These are phyloP conservation scores for Nipponia nippon DNA, from an alignment of 2,113 vertebrate genomes.

Conservation along the genomic window DNA sequence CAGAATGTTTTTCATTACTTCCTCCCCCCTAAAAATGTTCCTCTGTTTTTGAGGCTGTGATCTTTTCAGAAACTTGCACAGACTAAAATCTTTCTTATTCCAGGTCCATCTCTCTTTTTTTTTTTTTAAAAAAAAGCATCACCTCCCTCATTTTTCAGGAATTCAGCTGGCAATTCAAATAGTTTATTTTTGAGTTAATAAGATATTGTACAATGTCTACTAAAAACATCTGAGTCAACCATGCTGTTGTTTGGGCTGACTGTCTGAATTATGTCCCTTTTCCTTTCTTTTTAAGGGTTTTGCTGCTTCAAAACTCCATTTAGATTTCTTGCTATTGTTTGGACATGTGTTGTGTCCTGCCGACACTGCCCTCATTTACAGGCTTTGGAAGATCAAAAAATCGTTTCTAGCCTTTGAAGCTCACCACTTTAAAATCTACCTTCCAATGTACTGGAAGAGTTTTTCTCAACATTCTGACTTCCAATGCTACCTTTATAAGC, in stretches of 20 bases:
- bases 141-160: not conserved
- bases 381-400: constrained; percentile 27
- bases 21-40: constrained; percentile 11
- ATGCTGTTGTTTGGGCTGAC: not conserved
- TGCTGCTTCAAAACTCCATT: not conserved
- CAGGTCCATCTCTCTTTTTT: not conserved
- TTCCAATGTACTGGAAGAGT: not conserved
- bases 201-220: not conserved
- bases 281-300: not conserved
- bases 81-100: not conserved
- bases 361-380: not conserved
- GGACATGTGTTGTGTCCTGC: not conserved
- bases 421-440: not conserved
- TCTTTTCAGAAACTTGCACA: not conserved
- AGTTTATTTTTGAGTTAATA: not conserved
- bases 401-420: constrained; percentile 11
- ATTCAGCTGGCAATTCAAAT: not conserved
- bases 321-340: not conserved
- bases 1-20: constrained; percentile 26
- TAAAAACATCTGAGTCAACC: not conserved
- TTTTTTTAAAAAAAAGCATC: not conserved
- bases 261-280: not conserved
- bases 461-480: not conserved
- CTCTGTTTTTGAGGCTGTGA: not conserved
- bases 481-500: not conserved